Conservation (phyloP, 2,113 vertebrate species). For the Sapajus apella region DNA sequence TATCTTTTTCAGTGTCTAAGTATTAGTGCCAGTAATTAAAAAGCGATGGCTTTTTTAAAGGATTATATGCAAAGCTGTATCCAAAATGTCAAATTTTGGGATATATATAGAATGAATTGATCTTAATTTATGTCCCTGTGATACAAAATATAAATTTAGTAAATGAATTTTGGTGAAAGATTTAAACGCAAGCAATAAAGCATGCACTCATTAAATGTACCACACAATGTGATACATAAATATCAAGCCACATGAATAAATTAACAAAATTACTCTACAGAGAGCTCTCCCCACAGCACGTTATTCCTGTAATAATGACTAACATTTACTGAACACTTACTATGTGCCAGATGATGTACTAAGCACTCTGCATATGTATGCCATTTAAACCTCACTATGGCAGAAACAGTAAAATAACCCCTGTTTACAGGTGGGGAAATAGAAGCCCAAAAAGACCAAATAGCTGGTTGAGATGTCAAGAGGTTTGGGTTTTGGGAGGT, state of each 20-base stretch:
- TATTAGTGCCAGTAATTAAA: conserved; percentile 2
- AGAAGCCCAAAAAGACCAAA: neutral
- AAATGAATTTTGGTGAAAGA: conserved; percentile 55
- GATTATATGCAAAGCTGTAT: conserved; percentile 29
- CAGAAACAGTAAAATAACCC: neutral
- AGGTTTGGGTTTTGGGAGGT: neutral
- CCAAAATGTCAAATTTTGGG: conserved; percentile 60
- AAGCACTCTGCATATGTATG: neutral
- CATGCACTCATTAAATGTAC: neutral
- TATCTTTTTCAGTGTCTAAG: neutral
- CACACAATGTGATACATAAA: neutral
- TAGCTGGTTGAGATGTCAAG: neutral
- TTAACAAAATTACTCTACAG: neutral
- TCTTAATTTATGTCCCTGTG: conserved; percentile 47
- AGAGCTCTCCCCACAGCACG: neutral
- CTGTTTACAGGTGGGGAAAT: neutral
- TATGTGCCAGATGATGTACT: neutral
- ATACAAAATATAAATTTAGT: conserved; percentile 54
- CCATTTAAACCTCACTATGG: neutral
- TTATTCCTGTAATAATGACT: neutral
- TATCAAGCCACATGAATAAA: conserved; percentile 37
- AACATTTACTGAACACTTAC: conserved; percentile 15
- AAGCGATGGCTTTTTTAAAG: neutral
- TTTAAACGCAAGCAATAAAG: conserved; percentile 46
- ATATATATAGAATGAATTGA: conserved; percentile 31